Conservation (phyloP, 30 jellyfish, hydroid and myxozoan species). For the Rhopilema esculentum region DNA sequence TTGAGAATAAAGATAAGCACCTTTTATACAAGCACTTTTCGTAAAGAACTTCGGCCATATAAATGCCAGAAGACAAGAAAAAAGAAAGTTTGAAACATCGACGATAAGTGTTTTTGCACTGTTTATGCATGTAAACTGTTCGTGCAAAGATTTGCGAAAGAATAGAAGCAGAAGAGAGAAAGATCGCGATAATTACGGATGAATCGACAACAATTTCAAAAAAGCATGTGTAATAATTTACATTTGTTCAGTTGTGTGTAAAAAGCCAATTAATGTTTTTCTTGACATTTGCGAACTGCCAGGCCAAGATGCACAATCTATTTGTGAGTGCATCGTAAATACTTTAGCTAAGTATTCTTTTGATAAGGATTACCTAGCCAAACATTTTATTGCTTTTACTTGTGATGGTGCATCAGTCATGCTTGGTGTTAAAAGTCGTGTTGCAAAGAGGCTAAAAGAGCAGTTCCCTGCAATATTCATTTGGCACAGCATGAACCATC, state of each 20-base stretch:
- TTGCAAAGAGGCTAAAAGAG: conserved; percentile 32
- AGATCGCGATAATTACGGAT: no score
- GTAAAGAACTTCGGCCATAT: no score
- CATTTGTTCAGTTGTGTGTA: conserved; percentile 55
- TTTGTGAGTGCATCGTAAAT: neutral
- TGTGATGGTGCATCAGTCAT: conserved; percentile 69
- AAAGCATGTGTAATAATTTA: conserved; percentile 28
- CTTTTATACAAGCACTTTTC: no score
- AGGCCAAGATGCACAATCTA: conserved; percentile 38
- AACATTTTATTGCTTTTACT: conserved; percentile 46
- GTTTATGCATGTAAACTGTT: no score
- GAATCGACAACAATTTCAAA: conserved; percentile 4
- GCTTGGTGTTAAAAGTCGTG: conserved; percentile 48
- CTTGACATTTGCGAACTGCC: conserved; percentile 37
- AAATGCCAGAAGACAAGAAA: no score
- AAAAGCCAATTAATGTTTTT: conserved; percentile 8
- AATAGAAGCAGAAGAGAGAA: no score
- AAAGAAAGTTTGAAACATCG: no score
- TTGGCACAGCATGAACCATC: conserved; percentile 72
- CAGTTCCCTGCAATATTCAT: conserved; percentile 36
- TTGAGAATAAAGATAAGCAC: no score
- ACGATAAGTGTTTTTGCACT: no score
- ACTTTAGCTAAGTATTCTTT: conserved; percentile 18
- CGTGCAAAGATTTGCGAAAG: no score
- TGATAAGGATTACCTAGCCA: conserved; percentile 50